Base-by-base conservation (phyloP, 2,888 invertebrate species). In the Trichogramma evanescens region DNA sequence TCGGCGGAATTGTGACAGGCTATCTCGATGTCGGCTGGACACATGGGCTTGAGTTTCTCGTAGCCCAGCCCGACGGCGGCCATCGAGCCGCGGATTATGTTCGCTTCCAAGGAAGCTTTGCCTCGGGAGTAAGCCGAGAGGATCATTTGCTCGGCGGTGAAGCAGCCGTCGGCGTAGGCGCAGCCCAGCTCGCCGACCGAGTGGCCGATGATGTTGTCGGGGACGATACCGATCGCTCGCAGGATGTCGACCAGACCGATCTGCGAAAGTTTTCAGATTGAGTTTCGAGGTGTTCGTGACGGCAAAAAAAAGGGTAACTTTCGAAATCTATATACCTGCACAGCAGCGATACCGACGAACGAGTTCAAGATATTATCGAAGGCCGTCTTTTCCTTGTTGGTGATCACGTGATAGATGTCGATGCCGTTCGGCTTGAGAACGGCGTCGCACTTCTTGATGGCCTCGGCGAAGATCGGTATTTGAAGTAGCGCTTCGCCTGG, bases 151-250 rank as follows among this genome's bases (percentile, higher is more conserved):
- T 77, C 76, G 4, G 73, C 71, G 0, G 93, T 91, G 67, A 96
- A 84, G 67, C 91, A 89, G 0, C 92, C 94, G 76, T 97, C 97
- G 2, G 93, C 95, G 79, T 97, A 97, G 0, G 92, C 95, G 76
- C 97, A 96, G 1, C 92, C 95, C 6, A 97, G 80, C 77, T 97
- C 97, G 39, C 97, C 97, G 0, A 94, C 91, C 5, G 95, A 95
- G 78, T 96, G 95, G 2, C 97, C 94, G 61, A 90, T 83, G 62
- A 90, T 84, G n/a, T 87, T 85, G 76, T 89, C 89, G 1, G 89
- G 86, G 50, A 78, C 77, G 9, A 90, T 80, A 10, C 86, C 87
- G n/a, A 83, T 67, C 5, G 79, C 74, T 52, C 70, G 74, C 26
- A 91, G 74, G 13, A 87, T 72, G 72, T 90, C 89, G 4, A 86